Evolutionary conservation across 2,113 vertebrate species (phyloP).

Genomic region (Microcebus griseorufus): DNA sequence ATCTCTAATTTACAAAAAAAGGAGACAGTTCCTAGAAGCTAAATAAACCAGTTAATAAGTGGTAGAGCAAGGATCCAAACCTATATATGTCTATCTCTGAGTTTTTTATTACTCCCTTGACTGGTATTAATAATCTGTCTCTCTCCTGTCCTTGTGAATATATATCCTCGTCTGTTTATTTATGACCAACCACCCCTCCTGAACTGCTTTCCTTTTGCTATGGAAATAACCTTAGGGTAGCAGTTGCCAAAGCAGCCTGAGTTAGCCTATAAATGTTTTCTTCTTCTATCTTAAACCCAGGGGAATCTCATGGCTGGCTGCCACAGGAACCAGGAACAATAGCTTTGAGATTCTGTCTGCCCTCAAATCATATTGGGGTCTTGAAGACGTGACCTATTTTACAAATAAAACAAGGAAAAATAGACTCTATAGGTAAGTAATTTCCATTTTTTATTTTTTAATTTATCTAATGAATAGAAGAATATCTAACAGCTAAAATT

Average conservation of each 20-base stretch:
- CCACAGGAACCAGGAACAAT: conserved; percentile 1
- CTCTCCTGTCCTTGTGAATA: not conserved
- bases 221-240: conserved; percentile 32
- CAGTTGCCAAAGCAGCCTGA: not conserved
- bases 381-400: conserved; percentile 38
- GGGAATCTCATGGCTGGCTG: not conserved
- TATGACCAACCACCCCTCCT: conserved; percentile 2
- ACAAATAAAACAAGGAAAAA: conserved; percentile 20
- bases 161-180: conserved; percentile 47
- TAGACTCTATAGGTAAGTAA: not conserved
- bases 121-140: not conserved
- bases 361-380: not conserved
- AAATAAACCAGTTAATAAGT: not conserved
- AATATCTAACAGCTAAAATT: not conserved
- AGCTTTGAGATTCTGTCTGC: not conserved
- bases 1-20: not conserved
- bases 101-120: not conserved
- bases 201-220: conserved; percentile 44
- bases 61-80: not conserved
- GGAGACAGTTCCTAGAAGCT: not conserved
- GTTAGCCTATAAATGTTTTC: conserved; percentile 23
- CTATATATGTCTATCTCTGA: not conserved
- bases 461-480: not conserved
- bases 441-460: conserved; percentile 29
- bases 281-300: conserved; percentile 3